Percentiles rank a stretch among this genome's conserved stretches.
phyloP scores from a whole-genome alignment of 2,888 invertebrate species.

The Marronus borbonicus region DNA sequence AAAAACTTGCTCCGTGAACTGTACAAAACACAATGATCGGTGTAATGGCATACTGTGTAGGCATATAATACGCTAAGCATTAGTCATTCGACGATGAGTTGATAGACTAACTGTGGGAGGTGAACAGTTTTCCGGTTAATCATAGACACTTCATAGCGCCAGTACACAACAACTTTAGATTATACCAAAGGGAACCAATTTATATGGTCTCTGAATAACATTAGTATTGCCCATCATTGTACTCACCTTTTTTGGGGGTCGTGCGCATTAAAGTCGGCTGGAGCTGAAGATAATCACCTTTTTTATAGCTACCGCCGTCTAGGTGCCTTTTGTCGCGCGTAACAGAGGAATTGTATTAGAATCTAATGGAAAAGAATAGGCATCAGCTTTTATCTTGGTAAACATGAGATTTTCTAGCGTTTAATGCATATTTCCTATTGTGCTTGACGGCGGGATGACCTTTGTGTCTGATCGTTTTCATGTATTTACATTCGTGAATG shows the following conservation, averaged over 20 bases:
- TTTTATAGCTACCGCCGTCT: conserved; percentile 31
- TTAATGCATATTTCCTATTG: conserved; percentile 20
- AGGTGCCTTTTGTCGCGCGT: conserved; percentile 20
- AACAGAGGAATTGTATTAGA: conserved; percentile 20
- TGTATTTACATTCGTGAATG: conserved; percentile 3
- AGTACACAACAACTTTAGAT: conserved; percentile 32
- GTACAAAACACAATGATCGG: not conserved
- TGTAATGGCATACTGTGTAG: not conserved
- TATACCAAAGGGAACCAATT: conserved; percentile 41
- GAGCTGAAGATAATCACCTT: conserved; percentile 34
- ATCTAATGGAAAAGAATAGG: conserved; percentile 32
- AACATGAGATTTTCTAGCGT: conserved; percentile 7
- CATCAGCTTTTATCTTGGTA: conserved; percentile 23
- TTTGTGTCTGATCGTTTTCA: conserved; percentile 7
- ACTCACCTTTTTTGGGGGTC: conserved; percentile 11
- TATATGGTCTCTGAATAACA: conserved; percentile 17
- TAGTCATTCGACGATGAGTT: conserved; percentile 8
- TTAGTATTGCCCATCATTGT: conserved; percentile 19
- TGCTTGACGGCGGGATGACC: not conserved
- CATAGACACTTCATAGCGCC: conserved; percentile 28
- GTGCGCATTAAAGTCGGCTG: conserved; percentile 19
- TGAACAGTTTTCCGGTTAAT: conserved; percentile 46
- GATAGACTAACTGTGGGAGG: conserved; percentile 20
- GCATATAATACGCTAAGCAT: not conserved
- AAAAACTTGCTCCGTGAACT: not conserved